Evolutionary conservation across 1,140 invertebrate genomes (phyloP).

Genomic region (Papilio glaucus): DNA sequence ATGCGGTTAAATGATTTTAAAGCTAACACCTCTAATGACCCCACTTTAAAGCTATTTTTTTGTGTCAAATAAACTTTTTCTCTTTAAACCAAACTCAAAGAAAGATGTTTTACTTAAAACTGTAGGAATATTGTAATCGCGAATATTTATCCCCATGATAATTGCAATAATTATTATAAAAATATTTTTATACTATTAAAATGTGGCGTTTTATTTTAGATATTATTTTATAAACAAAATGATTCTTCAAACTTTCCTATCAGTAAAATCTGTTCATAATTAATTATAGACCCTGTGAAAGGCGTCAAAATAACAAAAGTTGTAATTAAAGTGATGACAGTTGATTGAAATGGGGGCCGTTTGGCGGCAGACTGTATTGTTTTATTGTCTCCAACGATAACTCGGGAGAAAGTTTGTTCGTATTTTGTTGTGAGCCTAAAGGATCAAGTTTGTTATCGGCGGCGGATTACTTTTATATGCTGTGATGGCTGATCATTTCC

Average conservation of each 20-base stretch:
- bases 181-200: too few species aligned
- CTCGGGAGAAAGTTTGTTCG: background rate
- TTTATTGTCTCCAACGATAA: conserved; percentile 10
- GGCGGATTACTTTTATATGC: background rate
- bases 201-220: background rate
- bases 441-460: background rate
- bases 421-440: conserved; percentile 4
- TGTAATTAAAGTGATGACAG: conserved; percentile 22
- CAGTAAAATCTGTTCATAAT: background rate
- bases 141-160: too few species aligned
- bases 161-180: too few species aligned
- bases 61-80: too few species aligned
- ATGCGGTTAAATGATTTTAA: conserved; percentile 8
- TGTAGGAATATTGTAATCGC: too few species aligned
- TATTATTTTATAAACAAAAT: too few species aligned
- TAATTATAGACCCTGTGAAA: background rate
- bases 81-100: too few species aligned
- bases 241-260: background rate
- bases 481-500: conserved; percentile 18
- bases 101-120: too few species aligned
- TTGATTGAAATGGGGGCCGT: background rate
- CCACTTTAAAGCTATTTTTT: background rate
- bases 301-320: conserved; percentile 16
- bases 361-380: conserved; percentile 11
- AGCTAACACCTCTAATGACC: background rate